Evolutionary conservation across 2,113 vertebrate species (phyloP).

Genomic region (Atractosteus spatula): DNA sequence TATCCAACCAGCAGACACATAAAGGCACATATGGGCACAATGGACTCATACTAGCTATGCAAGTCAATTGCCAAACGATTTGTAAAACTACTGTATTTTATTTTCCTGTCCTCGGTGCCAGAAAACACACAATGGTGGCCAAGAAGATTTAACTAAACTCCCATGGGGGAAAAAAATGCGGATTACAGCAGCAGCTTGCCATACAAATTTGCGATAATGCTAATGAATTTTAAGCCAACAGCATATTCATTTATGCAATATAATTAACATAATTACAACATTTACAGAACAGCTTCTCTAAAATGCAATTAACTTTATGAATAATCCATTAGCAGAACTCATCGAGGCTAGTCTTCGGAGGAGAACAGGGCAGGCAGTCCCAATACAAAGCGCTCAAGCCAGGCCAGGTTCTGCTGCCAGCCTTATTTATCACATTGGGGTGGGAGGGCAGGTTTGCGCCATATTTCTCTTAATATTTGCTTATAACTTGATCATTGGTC

Average conservation of each 20-base stretch:
- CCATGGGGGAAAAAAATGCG: not conserved
- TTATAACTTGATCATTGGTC: no score
- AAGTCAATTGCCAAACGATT: no score
- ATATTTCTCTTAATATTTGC: no score
- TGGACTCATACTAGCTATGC: no score
- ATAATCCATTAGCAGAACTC: conserved; percentile 13
- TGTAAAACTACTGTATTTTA: no score
- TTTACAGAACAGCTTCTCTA: conserved; percentile 21
- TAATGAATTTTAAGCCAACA: conserved; percentile 20
- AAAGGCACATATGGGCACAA: no score
- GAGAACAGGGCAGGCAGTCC: not conserved
- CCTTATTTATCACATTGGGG: not conserved
- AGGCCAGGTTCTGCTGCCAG: not conserved
- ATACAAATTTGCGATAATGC: conserved; percentile 12
- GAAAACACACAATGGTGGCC: not conserved
- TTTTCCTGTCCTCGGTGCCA: not conserved
- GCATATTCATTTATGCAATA: conserved; percentile 17
- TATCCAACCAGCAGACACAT: no score
- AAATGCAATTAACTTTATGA: conserved; percentile 23
- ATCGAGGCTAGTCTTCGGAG: not conserved
- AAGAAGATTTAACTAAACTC: not conserved
- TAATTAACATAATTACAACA: conserved; percentile 20
- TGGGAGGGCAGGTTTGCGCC: no score
- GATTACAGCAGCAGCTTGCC: not conserved
- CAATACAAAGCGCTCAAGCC: not conserved